These are phyloP conservation scores for Anguilla anguilla DNA, from an alignment of 2,797 vertebrate genomes.

Conservation along the genomic window DNA sequence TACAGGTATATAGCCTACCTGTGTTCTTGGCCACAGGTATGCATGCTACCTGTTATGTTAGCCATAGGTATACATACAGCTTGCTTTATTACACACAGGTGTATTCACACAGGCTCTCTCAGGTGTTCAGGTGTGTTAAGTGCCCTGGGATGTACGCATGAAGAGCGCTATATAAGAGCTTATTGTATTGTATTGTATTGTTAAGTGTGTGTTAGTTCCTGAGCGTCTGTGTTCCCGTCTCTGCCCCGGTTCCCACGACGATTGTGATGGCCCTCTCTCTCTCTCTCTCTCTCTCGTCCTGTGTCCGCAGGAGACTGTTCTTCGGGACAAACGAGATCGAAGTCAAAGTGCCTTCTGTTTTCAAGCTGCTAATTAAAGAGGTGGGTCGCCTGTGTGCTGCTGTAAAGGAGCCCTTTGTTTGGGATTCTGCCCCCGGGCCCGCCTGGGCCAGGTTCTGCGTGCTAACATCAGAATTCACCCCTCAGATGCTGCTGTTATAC, in stretches of 20 bases:
- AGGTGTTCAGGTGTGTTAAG: neutral
- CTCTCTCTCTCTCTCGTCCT: neutral
- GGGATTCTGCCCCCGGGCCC: neutral
- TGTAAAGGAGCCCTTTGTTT: neutral
- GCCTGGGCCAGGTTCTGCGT: neutral
- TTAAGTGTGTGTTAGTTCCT: neutral
- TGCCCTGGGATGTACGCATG: too few species aligned
- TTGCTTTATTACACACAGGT: too few species aligned
- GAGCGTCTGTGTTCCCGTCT: neutral
- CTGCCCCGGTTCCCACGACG: neutral
- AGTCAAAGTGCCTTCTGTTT: conserved; percentile 99
- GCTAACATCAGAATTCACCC: neutral
- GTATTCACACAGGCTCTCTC: too few species aligned
- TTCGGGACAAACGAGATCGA: conserved; percentile 96
- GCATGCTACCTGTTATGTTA: too few species aligned
- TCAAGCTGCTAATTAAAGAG: conserved; percentile 99
- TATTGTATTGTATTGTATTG: too few species aligned
- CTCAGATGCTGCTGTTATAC: neutral
- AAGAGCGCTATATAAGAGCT: too few species aligned
- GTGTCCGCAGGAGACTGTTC: conserved; percentile 84
- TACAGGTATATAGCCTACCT: too few species aligned
- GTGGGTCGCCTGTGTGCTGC: conserved; percentile 64
- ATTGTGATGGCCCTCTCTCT: neutral
- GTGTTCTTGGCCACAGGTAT: too few species aligned
- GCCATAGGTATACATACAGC: too few species aligned